phyloP scores from a whole-genome alignment of 1,140 invertebrate species.

The Papilio dardanus region DNA sequence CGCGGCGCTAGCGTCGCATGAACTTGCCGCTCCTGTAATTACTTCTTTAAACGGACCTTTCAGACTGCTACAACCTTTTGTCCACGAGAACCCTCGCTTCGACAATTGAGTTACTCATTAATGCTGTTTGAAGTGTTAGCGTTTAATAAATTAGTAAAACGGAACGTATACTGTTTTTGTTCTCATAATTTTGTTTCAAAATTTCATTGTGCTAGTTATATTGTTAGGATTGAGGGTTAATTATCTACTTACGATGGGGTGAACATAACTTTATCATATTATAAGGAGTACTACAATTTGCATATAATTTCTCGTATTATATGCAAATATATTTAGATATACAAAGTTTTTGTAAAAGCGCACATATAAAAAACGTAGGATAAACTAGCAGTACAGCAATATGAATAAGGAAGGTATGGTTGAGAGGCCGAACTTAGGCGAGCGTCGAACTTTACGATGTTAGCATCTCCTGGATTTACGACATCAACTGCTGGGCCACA shows the following conservation, averaged over 20 bases:
- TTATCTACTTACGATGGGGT: too few relatives aligned
- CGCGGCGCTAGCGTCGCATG: slow-evolving; percentile 53
- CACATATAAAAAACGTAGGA: neutral
- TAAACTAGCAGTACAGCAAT: neutral
- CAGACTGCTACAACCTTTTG: slow-evolving; percentile 52
- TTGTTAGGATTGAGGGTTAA: neutral
- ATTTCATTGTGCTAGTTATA: neutral
- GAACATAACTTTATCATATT: too few relatives aligned
- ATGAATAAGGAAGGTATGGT: slow-evolving; percentile 12
- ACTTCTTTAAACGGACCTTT: slow-evolving; percentile 78
- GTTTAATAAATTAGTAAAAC: slow-evolving; percentile 37
- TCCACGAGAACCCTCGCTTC: slow-evolving; percentile 56
- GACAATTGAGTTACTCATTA: slow-evolving; percentile 61
- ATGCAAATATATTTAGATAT: too few relatives aligned
- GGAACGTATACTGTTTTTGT: slow-evolving; percentile 25
- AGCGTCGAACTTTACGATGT: slow-evolving; percentile 27
- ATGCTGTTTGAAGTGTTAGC: slow-evolving; percentile 43
- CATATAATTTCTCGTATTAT: too few relatives aligned
- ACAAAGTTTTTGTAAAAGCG: too few relatives aligned
- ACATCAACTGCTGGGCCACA: slow-evolving; percentile 31
- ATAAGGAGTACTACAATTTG: too few relatives aligned
- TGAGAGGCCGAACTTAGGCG: neutral
- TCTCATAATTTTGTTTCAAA: neutral
- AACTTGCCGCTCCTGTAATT: slow-evolving; percentile 75
- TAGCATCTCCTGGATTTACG: slow-evolving; percentile 30